phyloP scores from a whole-genome alignment of 2,888 invertebrate genomes.

The Uloborus plumipes region DNA sequence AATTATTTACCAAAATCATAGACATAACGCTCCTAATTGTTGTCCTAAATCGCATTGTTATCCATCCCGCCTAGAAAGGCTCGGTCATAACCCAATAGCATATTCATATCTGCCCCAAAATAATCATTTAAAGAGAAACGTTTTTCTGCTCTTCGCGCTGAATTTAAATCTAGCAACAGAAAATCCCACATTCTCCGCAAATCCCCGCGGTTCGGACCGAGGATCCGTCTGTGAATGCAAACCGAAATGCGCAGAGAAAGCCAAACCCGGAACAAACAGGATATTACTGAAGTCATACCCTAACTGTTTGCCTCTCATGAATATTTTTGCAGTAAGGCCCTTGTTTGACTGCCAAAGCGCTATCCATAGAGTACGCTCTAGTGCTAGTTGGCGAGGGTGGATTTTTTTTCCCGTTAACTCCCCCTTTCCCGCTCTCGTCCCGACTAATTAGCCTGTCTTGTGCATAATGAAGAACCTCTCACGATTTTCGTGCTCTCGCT shows the following conservation, averaged over 20 bases:
- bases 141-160: slow-evolving; percentile 8
- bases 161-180: slow-evolving; percentile 24
- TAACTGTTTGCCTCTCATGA: slow-evolving; percentile 61
- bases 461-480: slow-evolving; percentile 64
- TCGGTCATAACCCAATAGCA: too few relatives aligned
- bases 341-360: slow-evolving; percentile 48
- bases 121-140: neutral
- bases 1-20: too few relatives aligned
- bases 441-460: slow-evolving; percentile 63
- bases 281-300: slow-evolving; percentile 58
- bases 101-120: neutral
- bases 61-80: too few relatives aligned
- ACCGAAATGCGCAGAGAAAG: neutral
- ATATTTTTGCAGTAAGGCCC: slow-evolving; percentile 62
- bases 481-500: slow-evolving; percentile 58
- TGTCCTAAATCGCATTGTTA: too few relatives aligned
- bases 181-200: slow-evolving; percentile 15
- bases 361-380: slow-evolving; percentile 21
- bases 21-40: too few relatives aligned
- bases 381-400: slow-evolving; percentile 36
- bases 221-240: neutral
- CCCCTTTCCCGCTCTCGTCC: slow-evolving; percentile 24
- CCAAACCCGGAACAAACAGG: slow-evolving; percentile 45
- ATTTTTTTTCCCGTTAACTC: slow-evolving; percentile 22
- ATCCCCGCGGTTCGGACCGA: slow-evolving; percentile 26